Percentiles rank a stretch among this genome's conserved stretches.
Evolutionary conservation across 2,888 invertebrate species (phyloP).

Genomic region (Loripinus fragilis): DNA sequence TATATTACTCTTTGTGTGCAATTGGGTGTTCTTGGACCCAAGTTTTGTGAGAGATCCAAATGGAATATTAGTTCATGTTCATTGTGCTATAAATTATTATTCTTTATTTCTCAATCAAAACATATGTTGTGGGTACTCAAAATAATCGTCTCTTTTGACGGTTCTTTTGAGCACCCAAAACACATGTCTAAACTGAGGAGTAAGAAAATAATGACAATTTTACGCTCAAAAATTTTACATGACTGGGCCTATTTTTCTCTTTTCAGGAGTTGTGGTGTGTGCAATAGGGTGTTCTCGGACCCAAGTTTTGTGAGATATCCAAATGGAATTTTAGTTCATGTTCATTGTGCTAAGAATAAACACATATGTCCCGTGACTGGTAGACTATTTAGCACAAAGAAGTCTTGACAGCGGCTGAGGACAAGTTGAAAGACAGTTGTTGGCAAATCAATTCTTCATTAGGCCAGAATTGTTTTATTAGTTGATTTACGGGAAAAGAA

Average conservation of each 20-base stretch:
- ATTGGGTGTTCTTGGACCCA: constrained; percentile 82
- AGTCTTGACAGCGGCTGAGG: constrained; percentile 62
- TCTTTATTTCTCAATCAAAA: too few relatives aligned
- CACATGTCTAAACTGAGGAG: too few relatives aligned
- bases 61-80: constrained; percentile 83
- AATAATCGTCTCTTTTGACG: too few relatives aligned
- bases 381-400: constrained; percentile 77
- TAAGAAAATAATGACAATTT: too few relatives aligned
- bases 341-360: constrained; percentile 83
- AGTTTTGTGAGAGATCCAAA: constrained; percentile 84
- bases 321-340: constrained; percentile 83
- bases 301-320: constrained; percentile 84
- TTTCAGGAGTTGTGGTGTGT: constrained; percentile 84
- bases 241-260: too few relatives aligned
- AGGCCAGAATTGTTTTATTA: too few relatives aligned
- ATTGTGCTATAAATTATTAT: constrained; percentile 83
- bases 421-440: neutral
- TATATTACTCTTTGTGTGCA: too few relatives aligned
- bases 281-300: constrained; percentile 82
- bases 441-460: too few relatives aligned
- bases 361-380: constrained; percentile 82
- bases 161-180: too few relatives aligned
- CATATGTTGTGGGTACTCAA: too few relatives aligned
- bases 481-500: too few relatives aligned
- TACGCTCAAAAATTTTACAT: too few relatives aligned